phyloP scores from a whole-genome alignment of 2,797 vertebrate species.

The Numenius phaeopus region DNA sequence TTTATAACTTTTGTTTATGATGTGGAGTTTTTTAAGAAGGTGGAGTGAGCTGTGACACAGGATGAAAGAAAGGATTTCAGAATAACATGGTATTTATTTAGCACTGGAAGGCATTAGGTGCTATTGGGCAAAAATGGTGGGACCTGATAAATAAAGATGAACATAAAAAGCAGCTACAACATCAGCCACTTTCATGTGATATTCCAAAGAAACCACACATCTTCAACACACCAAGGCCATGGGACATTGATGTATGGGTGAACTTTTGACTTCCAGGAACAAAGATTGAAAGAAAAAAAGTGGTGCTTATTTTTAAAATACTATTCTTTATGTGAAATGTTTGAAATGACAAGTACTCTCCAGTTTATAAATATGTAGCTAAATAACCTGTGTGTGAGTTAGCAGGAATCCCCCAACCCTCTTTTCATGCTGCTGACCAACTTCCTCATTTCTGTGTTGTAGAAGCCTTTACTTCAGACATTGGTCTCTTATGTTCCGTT shows the following conservation, averaged over 20 bases:
- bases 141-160: background rate
- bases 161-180: accelerated
- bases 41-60: background rate
- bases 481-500: slow-evolving; percentile 40
- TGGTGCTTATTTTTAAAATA: background rate
- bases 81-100: background rate
- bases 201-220: background rate
- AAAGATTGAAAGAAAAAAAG: background rate
- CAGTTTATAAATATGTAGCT: background rate
- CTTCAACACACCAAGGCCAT: background rate
- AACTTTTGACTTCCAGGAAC: background rate
- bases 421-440: background rate
- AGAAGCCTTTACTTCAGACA: slow-evolving; percentile 39
- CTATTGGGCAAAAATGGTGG: background rate
- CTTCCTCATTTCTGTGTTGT: background rate
- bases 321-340: background rate
- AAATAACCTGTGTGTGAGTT: background rate
- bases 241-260: background rate
- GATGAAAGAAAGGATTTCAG: background rate
- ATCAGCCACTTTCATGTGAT: background rate
- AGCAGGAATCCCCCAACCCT: background rate
- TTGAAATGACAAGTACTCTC: background rate
- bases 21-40: accelerated
- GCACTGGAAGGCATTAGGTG: background rate
- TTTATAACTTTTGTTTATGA: background rate